Conservation (phyloP, 2,113 vertebrate species). For the Boulengerochromis microlepis region DNA sequence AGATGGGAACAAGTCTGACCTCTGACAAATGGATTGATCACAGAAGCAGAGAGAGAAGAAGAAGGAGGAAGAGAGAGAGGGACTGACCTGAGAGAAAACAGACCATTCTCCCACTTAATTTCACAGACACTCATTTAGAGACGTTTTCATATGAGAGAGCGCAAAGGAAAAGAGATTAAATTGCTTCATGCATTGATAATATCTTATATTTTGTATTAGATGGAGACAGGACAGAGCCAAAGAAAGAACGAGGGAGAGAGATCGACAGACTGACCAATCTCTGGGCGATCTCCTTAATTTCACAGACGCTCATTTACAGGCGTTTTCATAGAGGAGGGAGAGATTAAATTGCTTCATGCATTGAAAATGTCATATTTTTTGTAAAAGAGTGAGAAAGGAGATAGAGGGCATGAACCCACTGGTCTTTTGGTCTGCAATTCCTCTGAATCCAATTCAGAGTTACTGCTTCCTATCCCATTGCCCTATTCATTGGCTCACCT, state of each 20-base stretch:
- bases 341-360: slow-evolving; percentile 69
- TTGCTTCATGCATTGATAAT: slow-evolving; percentile 71
- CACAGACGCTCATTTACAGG: slow-evolving; percentile 55
- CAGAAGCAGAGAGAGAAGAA: neutral
- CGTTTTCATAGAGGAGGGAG: slow-evolving; percentile 38
- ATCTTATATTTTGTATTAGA: slow-evolving; percentile 60
- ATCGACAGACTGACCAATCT: slow-evolving; percentile 52
- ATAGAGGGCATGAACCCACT: slow-evolving; percentile 54
- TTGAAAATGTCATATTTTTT: slow-evolving; percentile 66
- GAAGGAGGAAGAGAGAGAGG: neutral
- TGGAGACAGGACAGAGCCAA: slow-evolving; percentile 12
- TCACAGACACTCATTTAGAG: slow-evolving; percentile 64
- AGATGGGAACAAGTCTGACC: slow-evolving; percentile 50
- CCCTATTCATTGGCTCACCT: slow-evolving; percentile 31
- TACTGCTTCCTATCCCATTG: slow-evolving; percentile 21
- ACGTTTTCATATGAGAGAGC: slow-evolving; percentile 59
- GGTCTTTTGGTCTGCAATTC: slow-evolving; percentile 36
- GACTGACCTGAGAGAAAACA: slow-evolving; percentile 50
- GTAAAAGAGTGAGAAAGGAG: slow-evolving; percentile 43
- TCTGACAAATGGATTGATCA: slow-evolving; percentile 61
- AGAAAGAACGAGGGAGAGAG: slow-evolving; percentile 17
- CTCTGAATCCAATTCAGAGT: slow-evolving; percentile 47
- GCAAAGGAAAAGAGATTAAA: slow-evolving; percentile 59
- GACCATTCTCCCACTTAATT: slow-evolving; percentile 58
- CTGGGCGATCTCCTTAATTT: slow-evolving; percentile 57